phyloP scores from a whole-genome alignment of 2,113 vertebrate species.

The Halcyon senegalensis region DNA sequence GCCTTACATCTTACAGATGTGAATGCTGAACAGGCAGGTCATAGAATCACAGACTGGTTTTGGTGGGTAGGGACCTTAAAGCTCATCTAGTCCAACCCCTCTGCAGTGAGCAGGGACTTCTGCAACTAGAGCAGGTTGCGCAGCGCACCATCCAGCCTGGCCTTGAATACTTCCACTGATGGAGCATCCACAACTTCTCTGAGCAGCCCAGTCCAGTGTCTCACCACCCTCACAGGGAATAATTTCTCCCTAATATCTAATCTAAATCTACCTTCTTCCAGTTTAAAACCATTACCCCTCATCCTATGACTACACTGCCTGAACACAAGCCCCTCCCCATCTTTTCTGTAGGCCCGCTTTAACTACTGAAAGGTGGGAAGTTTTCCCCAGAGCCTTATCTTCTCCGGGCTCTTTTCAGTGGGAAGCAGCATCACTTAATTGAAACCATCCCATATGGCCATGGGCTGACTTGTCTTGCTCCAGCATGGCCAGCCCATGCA shows the following conservation, averaged over 20 bases:
- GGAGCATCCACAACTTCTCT: neutral
- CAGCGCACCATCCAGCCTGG: neutral
- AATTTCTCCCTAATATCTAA: neutral
- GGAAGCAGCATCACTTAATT: neutral
- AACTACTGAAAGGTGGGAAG: neutral
- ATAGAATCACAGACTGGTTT: neutral
- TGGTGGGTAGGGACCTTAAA: neutral
- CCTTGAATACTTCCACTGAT: neutral
- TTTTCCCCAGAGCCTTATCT: neutral
- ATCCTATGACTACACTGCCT: neutral
- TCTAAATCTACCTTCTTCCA: neutral
- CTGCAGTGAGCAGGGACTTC: neutral
- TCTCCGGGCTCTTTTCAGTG: neutral
- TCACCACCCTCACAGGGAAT: neutral
- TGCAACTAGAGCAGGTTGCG: neutral
- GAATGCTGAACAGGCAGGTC: neutral
- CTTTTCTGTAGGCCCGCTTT: neutral
- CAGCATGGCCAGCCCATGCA: accelerated
- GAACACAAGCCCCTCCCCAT: neutral
- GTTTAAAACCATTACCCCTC: neutral
- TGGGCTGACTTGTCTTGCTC: neutral
- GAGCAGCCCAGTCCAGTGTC: neutral
- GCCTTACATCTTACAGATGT: neutral
- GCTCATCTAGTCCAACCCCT: neutral
- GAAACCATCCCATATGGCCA: neutral